Evolutionary conservation across 2,797 vertebrate genomes (phyloP).

Genomic region (Gallinago stenura): DNA sequence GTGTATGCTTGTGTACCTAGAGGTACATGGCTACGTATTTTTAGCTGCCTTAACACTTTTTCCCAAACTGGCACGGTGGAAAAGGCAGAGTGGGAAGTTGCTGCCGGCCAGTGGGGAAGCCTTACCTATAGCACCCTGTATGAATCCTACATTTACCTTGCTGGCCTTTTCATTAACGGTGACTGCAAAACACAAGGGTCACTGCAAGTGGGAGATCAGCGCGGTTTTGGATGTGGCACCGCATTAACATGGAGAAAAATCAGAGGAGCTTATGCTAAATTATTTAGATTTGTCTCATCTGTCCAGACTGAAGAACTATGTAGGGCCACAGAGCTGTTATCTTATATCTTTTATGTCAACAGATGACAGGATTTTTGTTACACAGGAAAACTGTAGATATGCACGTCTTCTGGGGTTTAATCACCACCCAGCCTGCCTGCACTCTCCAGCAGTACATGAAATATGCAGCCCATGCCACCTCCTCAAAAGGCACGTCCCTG

Average conservation of each 20-base stretch:
- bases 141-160: background rate
- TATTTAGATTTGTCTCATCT: slow-evolving; percentile 38
- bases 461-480: slow-evolving; percentile 2
- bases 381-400: background rate
- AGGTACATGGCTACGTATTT: background rate
- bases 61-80: fast-evolving
- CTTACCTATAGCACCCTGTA: background rate
- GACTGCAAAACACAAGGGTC: background rate
- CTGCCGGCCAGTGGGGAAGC: background rate
- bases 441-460: slow-evolving; percentile 1
- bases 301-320: background rate
- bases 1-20: background rate
- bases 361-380: slow-evolving; percentile 32
- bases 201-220: background rate
- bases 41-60: background rate
- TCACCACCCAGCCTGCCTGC: background rate
- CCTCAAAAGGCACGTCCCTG: background rate
- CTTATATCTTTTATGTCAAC: background rate
- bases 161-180: background rate
- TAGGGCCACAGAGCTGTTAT: background rate
- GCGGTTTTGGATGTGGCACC: background rate
- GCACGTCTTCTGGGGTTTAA: background rate
- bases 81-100: background rate
- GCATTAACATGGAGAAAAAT: background rate
- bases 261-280: background rate